Evolutionary conservation across 2,113 vertebrate species (phyloP).

Genomic region (Stigmatopora argus): DNA sequence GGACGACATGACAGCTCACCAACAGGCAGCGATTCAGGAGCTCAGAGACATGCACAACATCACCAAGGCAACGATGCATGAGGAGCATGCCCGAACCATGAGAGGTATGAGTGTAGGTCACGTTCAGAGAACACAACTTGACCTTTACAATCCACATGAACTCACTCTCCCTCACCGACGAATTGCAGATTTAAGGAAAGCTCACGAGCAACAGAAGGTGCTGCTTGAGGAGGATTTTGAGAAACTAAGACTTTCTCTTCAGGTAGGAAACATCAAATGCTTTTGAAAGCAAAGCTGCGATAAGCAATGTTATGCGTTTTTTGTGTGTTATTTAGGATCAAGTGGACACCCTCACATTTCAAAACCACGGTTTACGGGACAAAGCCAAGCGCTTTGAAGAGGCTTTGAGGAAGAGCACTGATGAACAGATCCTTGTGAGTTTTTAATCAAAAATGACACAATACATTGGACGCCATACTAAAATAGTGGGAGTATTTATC

Average conservation of each 20-base stretch:
- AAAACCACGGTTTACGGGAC: constrained; percentile 85
- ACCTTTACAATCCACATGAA: constrained; percentile 1
- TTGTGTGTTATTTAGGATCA: constrained; percentile 78
- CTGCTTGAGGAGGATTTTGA: constrained; percentile 87
- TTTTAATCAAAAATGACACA: not conserved
- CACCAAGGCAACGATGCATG: constrained; percentile 78
- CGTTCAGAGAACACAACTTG: not conserved
- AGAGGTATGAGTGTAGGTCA: constrained; percentile 71
- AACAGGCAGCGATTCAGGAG: constrained; percentile 77
- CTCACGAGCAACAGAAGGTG: constrained; percentile 85
- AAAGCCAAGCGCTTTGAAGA: constrained; percentile 93
- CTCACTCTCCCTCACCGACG: not conserved
- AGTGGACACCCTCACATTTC: constrained; percentile 91
- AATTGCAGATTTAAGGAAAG: constrained; percentile 77
- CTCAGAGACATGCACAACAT: constrained; percentile 80
- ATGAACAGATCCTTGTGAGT: constrained; percentile 88
- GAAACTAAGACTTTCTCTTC: constrained; percentile 82
- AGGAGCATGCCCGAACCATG: constrained; percentile 83
- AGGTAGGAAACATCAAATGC: constrained; percentile 63
- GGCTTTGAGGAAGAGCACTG: constrained; percentile 84
- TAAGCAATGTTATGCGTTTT: not conserved
- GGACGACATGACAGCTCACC: constrained; percentile 79
- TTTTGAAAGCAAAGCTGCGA: not conserved
- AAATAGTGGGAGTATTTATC: too few species aligned
- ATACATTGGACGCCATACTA: too few species aligned